phyloP scores from a whole-genome alignment of 2,888 invertebrate species.

The Altica lythri region DNA sequence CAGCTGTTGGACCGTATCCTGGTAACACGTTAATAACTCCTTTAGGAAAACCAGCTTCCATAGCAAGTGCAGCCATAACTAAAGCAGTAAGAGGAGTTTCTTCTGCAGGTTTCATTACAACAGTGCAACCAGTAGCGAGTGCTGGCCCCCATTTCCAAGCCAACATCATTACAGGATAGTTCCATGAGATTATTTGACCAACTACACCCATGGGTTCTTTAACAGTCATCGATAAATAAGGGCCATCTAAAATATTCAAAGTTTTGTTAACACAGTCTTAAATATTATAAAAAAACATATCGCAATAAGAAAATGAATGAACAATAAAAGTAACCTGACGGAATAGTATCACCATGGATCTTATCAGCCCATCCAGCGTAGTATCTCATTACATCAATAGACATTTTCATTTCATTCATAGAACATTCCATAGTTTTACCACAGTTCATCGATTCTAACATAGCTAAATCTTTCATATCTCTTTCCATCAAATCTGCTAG shows the following conservation, averaged over 20 bases:
- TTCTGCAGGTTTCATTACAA: constrained; percentile 82
- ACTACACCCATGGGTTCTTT: constrained; percentile 80
- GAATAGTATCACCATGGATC: constrained; percentile 81
- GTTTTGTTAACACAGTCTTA: not conserved
- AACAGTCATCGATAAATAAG: constrained; percentile 66
- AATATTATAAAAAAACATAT: not conserved
- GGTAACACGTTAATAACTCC: constrained; percentile 78
- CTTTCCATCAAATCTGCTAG: constrained; percentile 76
- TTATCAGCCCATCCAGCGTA: constrained; percentile 89
- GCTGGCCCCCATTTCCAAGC: constrained; percentile 79
- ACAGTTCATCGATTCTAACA: constrained; percentile 78
- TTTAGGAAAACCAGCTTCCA: constrained; percentile 79
- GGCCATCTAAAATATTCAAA: constrained; percentile 57
- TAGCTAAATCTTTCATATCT: constrained; percentile 71
- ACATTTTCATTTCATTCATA: constrained; percentile 59
- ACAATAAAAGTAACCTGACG: constrained; percentile 65
- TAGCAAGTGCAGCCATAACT: constrained; percentile 70
- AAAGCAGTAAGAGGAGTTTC: constrained; percentile 82
- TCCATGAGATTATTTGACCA: constrained; percentile 83
- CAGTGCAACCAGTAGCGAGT: constrained; percentile 69
- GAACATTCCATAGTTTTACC: constrained; percentile 72
- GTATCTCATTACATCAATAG: constrained; percentile 63
- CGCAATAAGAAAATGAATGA: no score
- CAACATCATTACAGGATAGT: constrained; percentile 78
- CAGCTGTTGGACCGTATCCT: constrained; percentile 76